phyloP scores from a whole-genome alignment of 2,888 invertebrate genomes.

The Arctia plantaginis region DNA sequence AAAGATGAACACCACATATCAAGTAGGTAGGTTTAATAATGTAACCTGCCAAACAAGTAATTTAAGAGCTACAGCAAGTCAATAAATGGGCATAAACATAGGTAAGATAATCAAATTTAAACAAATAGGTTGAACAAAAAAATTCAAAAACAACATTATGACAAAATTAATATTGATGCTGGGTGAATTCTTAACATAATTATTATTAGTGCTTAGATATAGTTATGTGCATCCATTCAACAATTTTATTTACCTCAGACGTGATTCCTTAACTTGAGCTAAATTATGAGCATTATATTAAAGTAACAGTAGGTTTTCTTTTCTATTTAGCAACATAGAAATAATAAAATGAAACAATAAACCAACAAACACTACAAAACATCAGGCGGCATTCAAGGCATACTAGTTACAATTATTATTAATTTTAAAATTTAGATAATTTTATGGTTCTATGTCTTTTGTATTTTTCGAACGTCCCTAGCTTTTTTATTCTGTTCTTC shows the following conservation, averaged over 20 bases:
- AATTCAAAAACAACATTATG: not conserved
- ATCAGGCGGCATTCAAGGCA: constrained; percentile 50
- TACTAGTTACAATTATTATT: constrained; percentile 13
- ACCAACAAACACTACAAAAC: constrained; percentile 29
- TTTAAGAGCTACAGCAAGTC: not conserved
- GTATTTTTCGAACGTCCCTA: constrained; percentile 72
- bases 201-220: not conserved
- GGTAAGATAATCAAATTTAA: not conserved
- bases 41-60: not conserved
- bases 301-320: not conserved
- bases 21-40: not conserved
- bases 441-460: constrained; percentile 72
- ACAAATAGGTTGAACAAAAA: not conserved
- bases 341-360: constrained; percentile 20
- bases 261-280: not conserved
- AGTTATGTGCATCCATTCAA: not conserved
- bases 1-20: not conserved
- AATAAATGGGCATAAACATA: not conserved
- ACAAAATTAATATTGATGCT: not conserved
- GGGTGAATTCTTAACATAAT: not conserved
- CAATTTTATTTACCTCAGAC: not conserved
- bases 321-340: not conserved
- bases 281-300: constrained; percentile 6
- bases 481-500: constrained; percentile 69
- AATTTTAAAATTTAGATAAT: constrained; percentile 74